Conservation (phyloP, 2,797 vertebrate species). For the Phylloscopus collybita region DNA sequence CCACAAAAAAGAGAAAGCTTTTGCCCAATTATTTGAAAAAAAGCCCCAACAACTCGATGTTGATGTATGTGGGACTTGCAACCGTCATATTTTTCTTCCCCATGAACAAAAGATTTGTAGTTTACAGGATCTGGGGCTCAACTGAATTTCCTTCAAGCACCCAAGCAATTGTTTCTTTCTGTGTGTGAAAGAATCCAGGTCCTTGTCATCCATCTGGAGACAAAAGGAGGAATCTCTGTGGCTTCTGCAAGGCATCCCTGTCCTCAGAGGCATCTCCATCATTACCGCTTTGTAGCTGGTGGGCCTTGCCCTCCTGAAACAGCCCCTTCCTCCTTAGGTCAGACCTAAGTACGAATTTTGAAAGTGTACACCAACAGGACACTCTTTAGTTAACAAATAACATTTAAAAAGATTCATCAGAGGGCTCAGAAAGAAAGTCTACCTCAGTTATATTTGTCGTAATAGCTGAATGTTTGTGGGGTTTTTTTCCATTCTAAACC, state of each 20-base stretch:
- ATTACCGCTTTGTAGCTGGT: conserved; percentile 60
- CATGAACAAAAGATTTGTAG: not conserved
- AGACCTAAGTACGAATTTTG: not conserved
- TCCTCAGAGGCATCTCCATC: conserved; percentile 66
- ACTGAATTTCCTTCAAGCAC: conserved; percentile 14
- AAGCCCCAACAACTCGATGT: not conserved
- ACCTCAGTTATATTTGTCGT: not conserved
- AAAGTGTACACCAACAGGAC: not conserved
- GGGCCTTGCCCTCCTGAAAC: conserved; percentile 45
- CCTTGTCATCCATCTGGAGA: conserved; percentile 4
- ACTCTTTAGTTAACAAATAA: not conserved
- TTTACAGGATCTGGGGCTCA: not conserved
- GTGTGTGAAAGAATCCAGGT: not conserved
- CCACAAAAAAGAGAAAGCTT: not conserved
- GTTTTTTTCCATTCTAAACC: not conserved
- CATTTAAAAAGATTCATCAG: not conserved
- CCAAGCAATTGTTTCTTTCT: conserved; percentile 8
- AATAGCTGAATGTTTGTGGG: not conserved
- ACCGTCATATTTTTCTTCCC: not conserved
- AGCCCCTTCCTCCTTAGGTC: conserved; percentile 38
- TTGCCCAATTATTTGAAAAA: not conserved
- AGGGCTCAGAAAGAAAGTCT: not conserved
- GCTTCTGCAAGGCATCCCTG: conserved; percentile 33
- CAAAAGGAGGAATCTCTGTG: conserved; percentile 49
- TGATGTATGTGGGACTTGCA: not conserved